Base-by-base conservation (phyloP, 2,888 invertebrate species). In the Apantesis nais region DNA sequence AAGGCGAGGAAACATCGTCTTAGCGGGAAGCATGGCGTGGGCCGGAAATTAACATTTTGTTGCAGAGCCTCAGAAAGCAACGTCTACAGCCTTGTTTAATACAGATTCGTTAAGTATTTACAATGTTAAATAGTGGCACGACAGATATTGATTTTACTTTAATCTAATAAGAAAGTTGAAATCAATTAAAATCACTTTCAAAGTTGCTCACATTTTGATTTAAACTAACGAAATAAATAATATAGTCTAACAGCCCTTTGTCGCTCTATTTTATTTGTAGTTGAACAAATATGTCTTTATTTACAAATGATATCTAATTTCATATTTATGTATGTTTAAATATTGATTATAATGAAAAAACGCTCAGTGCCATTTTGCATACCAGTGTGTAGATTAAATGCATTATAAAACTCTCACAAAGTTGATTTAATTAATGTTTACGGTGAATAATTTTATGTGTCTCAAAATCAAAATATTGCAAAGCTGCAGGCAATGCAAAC, bases 1-100 rank as follows among this genome's bases (percentile, higher is more conserved):
- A 70, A 78, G 75, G 58, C 60, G 64, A 73, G 71, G 72, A 71
- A 79, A 71, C 73, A 72, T 68, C 62, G 74, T 79, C 78, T 79
- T 76, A 64, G 25, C 58, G 70, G 75, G 58, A 65, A 81, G 81
- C 80, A 79, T 84, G 86, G 86, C 85, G 85, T 76, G 78, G 74
- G 74, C 81, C 90, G 90, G 90, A 90, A 88, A 90, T 90, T 90
- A 89, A 81, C 84, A 86, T 88, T 89, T 87, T 86, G 86, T 85
- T 84, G 84, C 79, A 83, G 80, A 58, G 58, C 37, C 66, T 25
- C 52, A 52, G 65, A 83, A 85, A 80, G 80, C 78, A 83, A 84
- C 79, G 74, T 79, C 74, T 76, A 72, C 67, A 55, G 69, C 73
- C 79, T 77, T 70, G 75, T 73, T 78, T 67, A 75, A 74, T 74